Evolutionary conservation across 1,140 invertebrate species (phyloP).

Genomic region (Euschistus heros): DNA sequence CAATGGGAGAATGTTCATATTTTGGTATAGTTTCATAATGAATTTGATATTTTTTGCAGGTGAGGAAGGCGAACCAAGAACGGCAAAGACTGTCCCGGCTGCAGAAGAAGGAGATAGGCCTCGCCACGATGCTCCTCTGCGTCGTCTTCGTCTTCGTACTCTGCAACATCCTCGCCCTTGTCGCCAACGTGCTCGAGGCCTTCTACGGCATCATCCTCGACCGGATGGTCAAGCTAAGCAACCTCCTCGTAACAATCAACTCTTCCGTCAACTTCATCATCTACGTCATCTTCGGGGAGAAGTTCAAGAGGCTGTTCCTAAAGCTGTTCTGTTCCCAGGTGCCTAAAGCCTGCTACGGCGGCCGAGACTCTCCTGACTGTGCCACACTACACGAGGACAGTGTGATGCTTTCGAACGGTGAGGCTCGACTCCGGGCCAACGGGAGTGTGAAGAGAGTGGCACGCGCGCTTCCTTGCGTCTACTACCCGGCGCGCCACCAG

Average conservation of each 20-base stretch:
- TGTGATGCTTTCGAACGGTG: conserved; percentile 56
- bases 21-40: too few relatives aligned
- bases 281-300: conserved; percentile 93
- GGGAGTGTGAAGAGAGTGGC: conserved; percentile 31
- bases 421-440: conserved; percentile 37
- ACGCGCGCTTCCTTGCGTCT: conserved; percentile 46
- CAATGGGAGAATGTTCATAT: too few relatives aligned
- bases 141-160: conserved; percentile 89
- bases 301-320: conserved; percentile 84
- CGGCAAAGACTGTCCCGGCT: conserved; percentile 65
- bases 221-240: conserved; percentile 72
- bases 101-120: conserved; percentile 74
- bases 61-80: conserved; percentile 70
- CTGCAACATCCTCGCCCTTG: conserved; percentile 84
- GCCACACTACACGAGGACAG: conserved; percentile 62
- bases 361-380: conserved; percentile 55
- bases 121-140: conserved; percentile 86
- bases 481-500: conserved; percentile 42
- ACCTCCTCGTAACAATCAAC: conserved; percentile 91
- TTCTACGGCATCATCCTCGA: conserved; percentile 55
- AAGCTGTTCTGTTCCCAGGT: conserved; percentile 68
- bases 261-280: conserved; percentile 95
- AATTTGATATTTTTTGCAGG: conserved; percentile 41
- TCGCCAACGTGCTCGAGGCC: conserved; percentile 77
- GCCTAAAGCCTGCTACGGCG: conserved; percentile 39